Evolutionary conservation across 2,113 vertebrate species (phyloP).

Genomic region (Etia nguti): DNA sequence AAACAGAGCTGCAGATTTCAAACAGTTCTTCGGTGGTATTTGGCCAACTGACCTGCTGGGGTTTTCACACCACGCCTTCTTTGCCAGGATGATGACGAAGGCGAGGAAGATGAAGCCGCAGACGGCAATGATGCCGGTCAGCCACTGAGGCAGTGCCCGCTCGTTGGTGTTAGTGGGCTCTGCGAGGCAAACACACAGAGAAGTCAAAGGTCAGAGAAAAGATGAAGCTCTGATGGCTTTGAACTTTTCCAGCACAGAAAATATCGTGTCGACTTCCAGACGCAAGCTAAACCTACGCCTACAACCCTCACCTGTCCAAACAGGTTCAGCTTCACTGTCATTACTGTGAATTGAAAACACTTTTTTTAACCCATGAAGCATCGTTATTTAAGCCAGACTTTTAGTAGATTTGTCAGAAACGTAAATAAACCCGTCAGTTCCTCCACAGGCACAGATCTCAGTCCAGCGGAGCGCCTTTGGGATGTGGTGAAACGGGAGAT

Average conservation of each 20-base stretch:
- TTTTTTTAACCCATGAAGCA: fast-evolving
- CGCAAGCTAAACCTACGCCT: neutral
- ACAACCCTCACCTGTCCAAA: neutral
- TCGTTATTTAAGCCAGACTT: neutral
- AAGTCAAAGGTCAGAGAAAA: neutral
- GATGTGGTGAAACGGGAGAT: neutral
- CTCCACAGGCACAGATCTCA: neutral
- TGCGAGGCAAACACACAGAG: neutral
- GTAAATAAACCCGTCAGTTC: neutral
- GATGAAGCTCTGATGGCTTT: neutral
- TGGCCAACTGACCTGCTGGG: constrained; percentile 16
- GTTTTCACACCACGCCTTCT: constrained; percentile 76
- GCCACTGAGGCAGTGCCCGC: constrained; percentile 71
- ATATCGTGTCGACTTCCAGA: neutral
- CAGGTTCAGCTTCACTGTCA: neutral
- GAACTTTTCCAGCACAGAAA: neutral
- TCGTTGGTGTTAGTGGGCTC: neutral
- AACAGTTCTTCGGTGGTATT: neutral
- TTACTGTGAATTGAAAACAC: neutral
- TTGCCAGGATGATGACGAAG: constrained; percentile 72
- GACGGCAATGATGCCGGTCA: constrained; percentile 78
- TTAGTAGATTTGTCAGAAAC: neutral
- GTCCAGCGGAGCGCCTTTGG: neutral
- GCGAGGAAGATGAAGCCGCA: constrained; percentile 75
- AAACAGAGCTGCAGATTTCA: neutral